Evolutionary conservation across 2,797 vertebrate genomes (phyloP), one percentile per base, ranked within the genome.

Genomic region (Xenopus petersii): DNA sequence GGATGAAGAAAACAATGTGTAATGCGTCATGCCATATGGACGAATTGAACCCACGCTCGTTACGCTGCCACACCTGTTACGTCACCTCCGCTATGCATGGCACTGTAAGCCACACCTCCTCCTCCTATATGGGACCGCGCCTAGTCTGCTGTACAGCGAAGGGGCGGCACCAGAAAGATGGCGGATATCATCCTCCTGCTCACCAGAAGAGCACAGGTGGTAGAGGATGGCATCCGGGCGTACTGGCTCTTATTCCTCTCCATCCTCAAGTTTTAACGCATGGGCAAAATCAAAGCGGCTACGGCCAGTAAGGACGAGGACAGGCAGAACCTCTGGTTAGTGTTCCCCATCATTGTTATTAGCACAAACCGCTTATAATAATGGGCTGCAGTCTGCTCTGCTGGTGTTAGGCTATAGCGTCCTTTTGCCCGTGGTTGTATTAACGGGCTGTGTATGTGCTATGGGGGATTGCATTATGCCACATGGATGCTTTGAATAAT

Each of bases 241-340:
- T 76, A 85, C 81, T 26, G 86, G 84, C 54, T 86, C 89, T 15
- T 82, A 87, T 46, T 87, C 87, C 30, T 87, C 88, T 49, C 81
- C 88, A 66, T 79, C 77, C 2, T 71, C 81, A 68, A 76, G 75
- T 65, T 82, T 79, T 48, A 84, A 80, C 76, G 84, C 13, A 81
- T 59, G 58, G 74, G 15, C 79, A 75, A 56, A 81, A 63, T 82
- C 72, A 80, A 70, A 84, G 81, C 58, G 79, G 84, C 84, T 83
- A 82, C 89, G 79, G 87, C 83, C 84, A 78, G 89, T 8, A 94
- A 96, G 63, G 95, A 97, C 74, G 95, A 97, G 64, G 96, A 96
- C 78, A 95, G 95, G 51, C 95, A 97, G 89, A 92, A 97, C 80
- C 87, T 98, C 47, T 98, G 96, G 96, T 98, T 90, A 89, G 89